Conservation (phyloP, 2,888 invertebrate genomes). For the Pammene aurita region DNA sequence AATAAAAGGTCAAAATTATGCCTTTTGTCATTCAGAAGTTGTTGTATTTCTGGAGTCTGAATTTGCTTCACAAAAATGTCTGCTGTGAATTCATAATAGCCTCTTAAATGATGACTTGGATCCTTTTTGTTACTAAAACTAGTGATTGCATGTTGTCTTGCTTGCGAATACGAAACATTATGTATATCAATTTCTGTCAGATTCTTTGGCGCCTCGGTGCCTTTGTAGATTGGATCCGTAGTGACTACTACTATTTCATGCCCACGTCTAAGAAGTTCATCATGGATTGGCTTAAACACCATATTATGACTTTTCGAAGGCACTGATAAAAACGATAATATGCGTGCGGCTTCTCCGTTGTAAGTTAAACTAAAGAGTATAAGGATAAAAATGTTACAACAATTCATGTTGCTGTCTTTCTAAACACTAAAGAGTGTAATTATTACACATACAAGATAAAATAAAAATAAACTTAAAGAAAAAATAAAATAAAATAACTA, state of each 20-base stretch:
- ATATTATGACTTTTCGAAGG: slow-evolving; percentile 55
- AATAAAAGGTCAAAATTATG: slow-evolving; percentile 33
- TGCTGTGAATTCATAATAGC: neutral
- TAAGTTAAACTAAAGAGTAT: neutral
- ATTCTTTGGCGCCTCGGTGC: slow-evolving; percentile 42
- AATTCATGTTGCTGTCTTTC: slow-evolving; percentile 2
- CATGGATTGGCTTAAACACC: slow-evolving; percentile 48
- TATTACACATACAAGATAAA: too few relatives aligned
- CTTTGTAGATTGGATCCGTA: slow-evolving; percentile 45
- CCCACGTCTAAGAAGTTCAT: slow-evolving; percentile 52
- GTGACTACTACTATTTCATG: slow-evolving; percentile 56
- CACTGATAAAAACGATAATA: slow-evolving; percentile 37
- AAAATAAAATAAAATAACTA: too few relatives aligned
- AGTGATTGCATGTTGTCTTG: neutral
- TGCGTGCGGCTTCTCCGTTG: slow-evolving; percentile 11
- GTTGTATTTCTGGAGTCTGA: slow-evolving; percentile 14
- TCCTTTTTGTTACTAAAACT: neutral
- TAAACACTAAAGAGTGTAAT: neutral
- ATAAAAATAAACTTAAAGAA: too few relatives aligned
- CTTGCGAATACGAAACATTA: slow-evolving; percentile 36
- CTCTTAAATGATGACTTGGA: slow-evolving; percentile 3
- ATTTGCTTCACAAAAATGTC: slow-evolving; percentile 11
- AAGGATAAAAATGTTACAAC: slow-evolving; percentile 6
- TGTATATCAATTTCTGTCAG: slow-evolving; percentile 51
- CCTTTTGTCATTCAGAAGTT: slow-evolving; percentile 9